A percentile compares a stretch with the other conserved stretches of the same genome.
Evolutionary conservation across 2,888 invertebrate genomes (phyloP).

Genomic region (Aleiodes testaceus): DNA sequence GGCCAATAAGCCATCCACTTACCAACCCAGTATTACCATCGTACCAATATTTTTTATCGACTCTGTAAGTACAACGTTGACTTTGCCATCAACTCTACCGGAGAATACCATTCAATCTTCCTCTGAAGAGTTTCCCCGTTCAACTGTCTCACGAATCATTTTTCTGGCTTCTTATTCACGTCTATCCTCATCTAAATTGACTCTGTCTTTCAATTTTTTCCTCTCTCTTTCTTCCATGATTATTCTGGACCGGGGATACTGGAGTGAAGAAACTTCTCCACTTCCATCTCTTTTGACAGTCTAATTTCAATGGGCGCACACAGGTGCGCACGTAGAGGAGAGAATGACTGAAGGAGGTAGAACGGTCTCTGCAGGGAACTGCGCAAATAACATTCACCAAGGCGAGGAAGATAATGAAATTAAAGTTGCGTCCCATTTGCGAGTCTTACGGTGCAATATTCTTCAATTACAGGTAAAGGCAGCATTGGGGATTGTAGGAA

Average conservation of each 20-base stretch:
- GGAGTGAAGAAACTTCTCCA: background rate
- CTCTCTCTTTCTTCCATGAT: conserved; percentile 11
- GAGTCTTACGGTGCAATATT: conserved; percentile 61
- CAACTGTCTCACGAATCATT: background rate
- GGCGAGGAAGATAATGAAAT: conserved; percentile 57
- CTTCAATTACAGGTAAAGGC: conserved; percentile 61
- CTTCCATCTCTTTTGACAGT: conserved; percentile 25
- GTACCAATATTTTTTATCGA: conserved; percentile 43
- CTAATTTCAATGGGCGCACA: conserved; percentile 36
- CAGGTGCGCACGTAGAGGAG: conserved; percentile 28
- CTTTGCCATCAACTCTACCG: conserved; percentile 22
- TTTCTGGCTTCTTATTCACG: background rate
- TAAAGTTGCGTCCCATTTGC: conserved; percentile 61
- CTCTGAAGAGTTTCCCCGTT: conserved; percentile 21
- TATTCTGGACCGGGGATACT: conserved; percentile 15
- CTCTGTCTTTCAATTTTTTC: conserved; percentile 1
- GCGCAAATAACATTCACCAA: conserved; percentile 14
- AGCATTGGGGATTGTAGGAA: conserved; percentile 50
- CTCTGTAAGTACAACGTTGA: background rate
- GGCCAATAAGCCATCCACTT: conserved; percentile 32
- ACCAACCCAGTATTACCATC: conserved; percentile 24
- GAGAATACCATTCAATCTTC: conserved; percentile 21
- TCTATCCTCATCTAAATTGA: background rate
- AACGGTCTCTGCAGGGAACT: conserved; percentile 5
- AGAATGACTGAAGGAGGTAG: background rate